Evolutionary conservation across 1,140 invertebrate genomes (phyloP).

Genomic region (Megalonaias nervosa): DNA sequence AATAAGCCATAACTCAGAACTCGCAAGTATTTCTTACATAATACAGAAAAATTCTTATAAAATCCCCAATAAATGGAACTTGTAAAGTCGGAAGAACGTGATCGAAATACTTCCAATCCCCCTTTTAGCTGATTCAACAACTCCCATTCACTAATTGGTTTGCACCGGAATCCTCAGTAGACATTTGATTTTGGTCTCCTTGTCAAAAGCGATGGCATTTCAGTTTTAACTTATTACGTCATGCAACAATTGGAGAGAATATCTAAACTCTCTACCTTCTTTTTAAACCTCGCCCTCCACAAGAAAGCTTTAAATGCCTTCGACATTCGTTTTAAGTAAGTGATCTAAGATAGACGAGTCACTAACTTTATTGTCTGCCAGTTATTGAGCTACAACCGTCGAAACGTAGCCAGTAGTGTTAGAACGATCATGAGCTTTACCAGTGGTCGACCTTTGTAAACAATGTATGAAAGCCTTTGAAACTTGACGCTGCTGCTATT

Average conservation of each 20-base stretch:
- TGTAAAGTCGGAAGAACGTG: no score
- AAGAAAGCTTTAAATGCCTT: constrained; percentile 8
- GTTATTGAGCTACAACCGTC: constrained; percentile 28
- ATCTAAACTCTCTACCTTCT: constrained; percentile 20
- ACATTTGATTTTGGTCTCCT: no score
- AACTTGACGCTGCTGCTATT: constrained; percentile 28
- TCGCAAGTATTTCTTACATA: no score
- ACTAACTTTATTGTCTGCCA: background rate
- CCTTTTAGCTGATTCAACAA: no score
- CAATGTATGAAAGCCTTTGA: constrained; percentile 17
- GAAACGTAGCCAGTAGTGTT: constrained; percentile 13
- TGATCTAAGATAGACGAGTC: constrained; percentile 28
- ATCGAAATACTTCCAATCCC: no score
- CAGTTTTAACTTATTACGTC: no score
- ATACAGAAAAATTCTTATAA: no score
- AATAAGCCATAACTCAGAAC: no score
- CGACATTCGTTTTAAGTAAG: constrained; percentile 21
- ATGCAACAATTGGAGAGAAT: constrained; percentile 6
- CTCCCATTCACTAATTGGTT: no score
- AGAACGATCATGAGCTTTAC: constrained; percentile 33
- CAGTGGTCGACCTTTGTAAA: constrained; percentile 24
- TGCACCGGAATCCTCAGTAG: no score
- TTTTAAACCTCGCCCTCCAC: constrained; percentile 18
- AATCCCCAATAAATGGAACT: no score
- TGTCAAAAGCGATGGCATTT: no score